These are phyloP conservation scores for Lumbricus terrestris DNA, from an alignment of 2,888 invertebrate genomes.

Conservation along the genomic window DNA sequence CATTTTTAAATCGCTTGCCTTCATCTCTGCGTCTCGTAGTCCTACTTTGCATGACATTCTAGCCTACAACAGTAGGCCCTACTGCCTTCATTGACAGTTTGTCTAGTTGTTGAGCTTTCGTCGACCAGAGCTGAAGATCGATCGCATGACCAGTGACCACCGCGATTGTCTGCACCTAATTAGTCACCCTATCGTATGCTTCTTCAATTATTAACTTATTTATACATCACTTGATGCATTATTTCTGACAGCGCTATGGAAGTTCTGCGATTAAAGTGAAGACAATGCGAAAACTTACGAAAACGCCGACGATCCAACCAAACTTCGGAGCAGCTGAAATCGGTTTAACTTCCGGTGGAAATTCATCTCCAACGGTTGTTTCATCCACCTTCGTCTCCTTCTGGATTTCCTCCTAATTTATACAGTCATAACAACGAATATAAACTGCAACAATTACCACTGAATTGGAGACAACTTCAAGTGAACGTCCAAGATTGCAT, in stretches of 20 bases:
- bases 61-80: too few species aligned
- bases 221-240: background rate
- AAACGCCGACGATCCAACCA: slow-evolving; percentile 94
- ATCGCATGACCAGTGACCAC: too few species aligned
- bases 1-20: too few species aligned
- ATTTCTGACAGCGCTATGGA: background rate
- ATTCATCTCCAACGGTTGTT: background rate
- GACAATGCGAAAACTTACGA: slow-evolving; percentile 58
- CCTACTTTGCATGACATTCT: too few species aligned
- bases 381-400: background rate
- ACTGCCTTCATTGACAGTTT: too few species aligned
- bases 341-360: background rate
- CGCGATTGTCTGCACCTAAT: too few species aligned
- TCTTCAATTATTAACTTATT: background rate
- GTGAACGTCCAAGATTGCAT: background rate
- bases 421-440: background rate
- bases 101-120: too few species aligned
- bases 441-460: background rate
- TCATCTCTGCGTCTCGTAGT: too few species aligned
- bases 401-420: background rate
- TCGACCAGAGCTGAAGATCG: too few species aligned
- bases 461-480: background rate
- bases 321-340: slow-evolving; percentile 70
- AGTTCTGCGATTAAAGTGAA: background rate
- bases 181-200: too few species aligned